Percentiles rank a stretch among this genome's conserved stretches.
phyloP scores from a whole-genome alignment of 2,888 invertebrate genomes.

The Odontocolon sp. region DNA sequence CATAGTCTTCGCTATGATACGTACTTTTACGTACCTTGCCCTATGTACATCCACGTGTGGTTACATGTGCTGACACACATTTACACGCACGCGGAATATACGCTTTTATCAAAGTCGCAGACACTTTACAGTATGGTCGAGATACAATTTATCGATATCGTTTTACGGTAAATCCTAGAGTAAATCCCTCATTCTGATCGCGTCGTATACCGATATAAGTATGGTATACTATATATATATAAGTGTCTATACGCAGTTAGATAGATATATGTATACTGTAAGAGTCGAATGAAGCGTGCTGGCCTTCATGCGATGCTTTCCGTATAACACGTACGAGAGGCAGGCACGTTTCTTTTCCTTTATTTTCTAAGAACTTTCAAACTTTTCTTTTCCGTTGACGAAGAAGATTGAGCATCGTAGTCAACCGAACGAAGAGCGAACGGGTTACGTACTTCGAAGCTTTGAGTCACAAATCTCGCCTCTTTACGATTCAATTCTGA shows the following conservation, averaged over 20 bases:
- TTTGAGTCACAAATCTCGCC: constrained; percentile 30
- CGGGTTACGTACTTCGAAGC: constrained; percentile 21
- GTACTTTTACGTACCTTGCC: background rate
- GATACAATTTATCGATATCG: background rate
- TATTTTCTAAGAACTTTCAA: constrained; percentile 27
- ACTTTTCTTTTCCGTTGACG: constrained; percentile 29
- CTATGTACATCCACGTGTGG: too few species aligned
- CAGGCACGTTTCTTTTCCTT: background rate
- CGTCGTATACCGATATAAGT: background rate
- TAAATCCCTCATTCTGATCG: background rate
- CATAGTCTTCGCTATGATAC: background rate
- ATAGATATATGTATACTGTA: background rate
- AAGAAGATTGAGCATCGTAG: constrained; percentile 8
- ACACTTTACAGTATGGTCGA: background rate
- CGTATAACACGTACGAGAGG: background rate
- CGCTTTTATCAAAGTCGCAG: background rate
- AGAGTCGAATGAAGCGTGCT: background rate
- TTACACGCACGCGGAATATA: background rate
- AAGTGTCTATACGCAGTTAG: background rate
- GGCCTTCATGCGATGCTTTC: background rate
- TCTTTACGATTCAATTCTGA: constrained; percentile 42
- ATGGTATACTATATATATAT: background rate
- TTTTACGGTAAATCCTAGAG: background rate
- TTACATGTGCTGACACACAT: too few species aligned
- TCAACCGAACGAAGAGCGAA: constrained; percentile 46